These are phyloP conservation scores for Thaumatotibia leucotreta DNA, from an alignment of 1,140 invertebrate species.

Conservation along the genomic window DNA sequence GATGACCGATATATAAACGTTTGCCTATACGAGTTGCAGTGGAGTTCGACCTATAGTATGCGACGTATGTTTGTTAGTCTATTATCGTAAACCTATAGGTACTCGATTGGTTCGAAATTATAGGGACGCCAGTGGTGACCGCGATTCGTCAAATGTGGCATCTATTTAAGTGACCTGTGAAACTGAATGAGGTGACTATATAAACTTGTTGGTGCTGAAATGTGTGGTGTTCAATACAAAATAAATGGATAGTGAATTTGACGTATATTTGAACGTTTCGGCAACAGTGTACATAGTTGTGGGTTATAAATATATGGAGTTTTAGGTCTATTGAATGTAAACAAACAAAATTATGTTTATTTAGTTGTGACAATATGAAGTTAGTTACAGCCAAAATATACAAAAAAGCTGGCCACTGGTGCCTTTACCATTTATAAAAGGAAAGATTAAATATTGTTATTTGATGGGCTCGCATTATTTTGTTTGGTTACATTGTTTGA, in stretches of 20 bases:
- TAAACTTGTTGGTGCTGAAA: not conserved
- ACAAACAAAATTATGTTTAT: not conserved
- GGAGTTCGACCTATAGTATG: no score
- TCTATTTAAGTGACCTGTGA: not conserved
- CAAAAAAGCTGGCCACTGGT: not conserved
- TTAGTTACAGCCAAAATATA: no score
- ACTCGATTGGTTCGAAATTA: no score
- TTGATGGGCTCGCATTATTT: not conserved
- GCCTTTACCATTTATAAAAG: not conserved
- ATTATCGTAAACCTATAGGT: no score
- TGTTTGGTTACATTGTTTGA: not conserved
- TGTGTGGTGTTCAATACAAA: not conserved
- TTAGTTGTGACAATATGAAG: no score
- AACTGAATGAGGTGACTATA: not conserved
- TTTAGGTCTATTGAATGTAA: not conserved
- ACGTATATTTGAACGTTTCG: not conserved
- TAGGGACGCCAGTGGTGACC: no score
- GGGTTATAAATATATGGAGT: not conserved
- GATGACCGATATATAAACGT: no score
- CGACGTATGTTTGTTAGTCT: no score
- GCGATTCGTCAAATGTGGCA: not conserved
- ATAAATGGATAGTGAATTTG: not conserved
- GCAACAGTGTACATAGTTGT: not conserved
- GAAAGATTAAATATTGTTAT: not conserved
- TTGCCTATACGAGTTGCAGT: no score